Percentiles rank a stretch among this genome's conserved stretches.
These are phyloP conservation scores for Pyrrhia umbra DNA, from an alignment of 2,888 invertebrate species.

Conservation along the genomic window DNA sequence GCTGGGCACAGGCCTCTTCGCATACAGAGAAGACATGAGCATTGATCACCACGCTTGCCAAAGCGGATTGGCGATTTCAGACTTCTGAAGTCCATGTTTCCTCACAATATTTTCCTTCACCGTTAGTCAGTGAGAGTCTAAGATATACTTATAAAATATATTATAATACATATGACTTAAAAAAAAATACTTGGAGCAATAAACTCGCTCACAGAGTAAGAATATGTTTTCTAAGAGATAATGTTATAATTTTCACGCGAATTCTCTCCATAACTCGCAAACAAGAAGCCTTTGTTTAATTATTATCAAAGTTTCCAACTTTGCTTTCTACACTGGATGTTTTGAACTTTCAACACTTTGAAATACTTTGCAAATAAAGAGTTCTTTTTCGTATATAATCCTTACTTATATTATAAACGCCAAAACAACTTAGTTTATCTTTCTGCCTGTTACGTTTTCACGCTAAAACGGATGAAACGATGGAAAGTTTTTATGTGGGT, in stretches of 20 bases:
- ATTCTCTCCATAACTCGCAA: conserved; percentile 32
- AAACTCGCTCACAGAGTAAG: conserved; percentile 20
- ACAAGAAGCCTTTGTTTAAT: conserved; percentile 49
- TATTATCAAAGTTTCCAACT: conserved; percentile 43
- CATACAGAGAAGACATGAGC: no score
- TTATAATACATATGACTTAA: background rate
- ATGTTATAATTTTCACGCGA: conserved; percentile 19
- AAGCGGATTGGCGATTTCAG: no score
- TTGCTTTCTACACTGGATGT: conserved; percentile 37
- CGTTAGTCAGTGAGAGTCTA: no score
- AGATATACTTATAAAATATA: background rate
- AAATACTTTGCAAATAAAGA: conserved; percentile 30
- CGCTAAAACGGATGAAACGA: no score
- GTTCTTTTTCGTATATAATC: background rate
- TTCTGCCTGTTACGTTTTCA: no score
- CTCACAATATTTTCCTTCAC: no score
- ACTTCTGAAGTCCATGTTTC: no score
- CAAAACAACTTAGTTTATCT: no score
- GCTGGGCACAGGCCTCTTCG: no score
- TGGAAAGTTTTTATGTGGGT: no score
- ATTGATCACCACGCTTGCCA: no score
- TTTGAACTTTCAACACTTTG: conserved; percentile 26
- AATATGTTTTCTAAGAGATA: conserved; percentile 15
- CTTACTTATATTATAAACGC: no score
- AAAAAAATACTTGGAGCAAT: conserved; percentile 9